phyloP scores from a whole-genome alignment of 2,797 vertebrate genomes.

The Cossypha polioptera region DNA sequence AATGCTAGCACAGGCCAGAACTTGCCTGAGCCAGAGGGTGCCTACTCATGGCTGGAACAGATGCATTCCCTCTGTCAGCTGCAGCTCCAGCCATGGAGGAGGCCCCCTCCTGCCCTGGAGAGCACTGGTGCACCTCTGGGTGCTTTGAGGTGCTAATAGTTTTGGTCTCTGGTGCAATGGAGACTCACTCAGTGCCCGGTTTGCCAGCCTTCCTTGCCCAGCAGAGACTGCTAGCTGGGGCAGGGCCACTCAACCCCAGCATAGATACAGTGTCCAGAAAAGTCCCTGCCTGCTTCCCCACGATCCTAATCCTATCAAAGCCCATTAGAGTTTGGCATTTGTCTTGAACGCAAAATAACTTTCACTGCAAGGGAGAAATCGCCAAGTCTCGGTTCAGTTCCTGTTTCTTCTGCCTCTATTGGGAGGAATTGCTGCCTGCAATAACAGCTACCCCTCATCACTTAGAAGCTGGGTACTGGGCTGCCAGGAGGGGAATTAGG shows the following conservation, averaged over 20 bases:
- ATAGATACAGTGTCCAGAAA: neutral
- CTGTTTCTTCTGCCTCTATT: neutral
- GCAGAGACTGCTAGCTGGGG: neutral
- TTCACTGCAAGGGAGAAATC: neutral
- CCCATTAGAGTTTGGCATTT: neutral
- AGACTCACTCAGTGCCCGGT: accelerated
- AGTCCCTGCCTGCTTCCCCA: neutral
- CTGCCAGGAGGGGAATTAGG: neutral
- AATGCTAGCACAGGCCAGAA: neutral
- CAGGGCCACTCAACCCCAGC: neutral
- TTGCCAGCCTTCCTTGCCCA: neutral
- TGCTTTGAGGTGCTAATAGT: neutral
- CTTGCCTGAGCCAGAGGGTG: neutral
- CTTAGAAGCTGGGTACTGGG: neutral
- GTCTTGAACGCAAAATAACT: neutral
- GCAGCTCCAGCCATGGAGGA: neutral
- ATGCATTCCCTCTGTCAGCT: neutral
- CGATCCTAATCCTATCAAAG: neutral
- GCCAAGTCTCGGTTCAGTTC: neutral
- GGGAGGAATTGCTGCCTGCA: neutral
- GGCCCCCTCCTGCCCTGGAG: neutral
- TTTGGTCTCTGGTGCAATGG: neutral
- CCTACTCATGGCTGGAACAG: neutral
- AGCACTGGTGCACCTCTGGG: neutral
- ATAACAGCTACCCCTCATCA: neutral